Evolutionary conservation across 1,140 invertebrate species (phyloP), one percentile per base, ranked within the genome.

Genomic region (Drosophila kohkoa): DNA sequence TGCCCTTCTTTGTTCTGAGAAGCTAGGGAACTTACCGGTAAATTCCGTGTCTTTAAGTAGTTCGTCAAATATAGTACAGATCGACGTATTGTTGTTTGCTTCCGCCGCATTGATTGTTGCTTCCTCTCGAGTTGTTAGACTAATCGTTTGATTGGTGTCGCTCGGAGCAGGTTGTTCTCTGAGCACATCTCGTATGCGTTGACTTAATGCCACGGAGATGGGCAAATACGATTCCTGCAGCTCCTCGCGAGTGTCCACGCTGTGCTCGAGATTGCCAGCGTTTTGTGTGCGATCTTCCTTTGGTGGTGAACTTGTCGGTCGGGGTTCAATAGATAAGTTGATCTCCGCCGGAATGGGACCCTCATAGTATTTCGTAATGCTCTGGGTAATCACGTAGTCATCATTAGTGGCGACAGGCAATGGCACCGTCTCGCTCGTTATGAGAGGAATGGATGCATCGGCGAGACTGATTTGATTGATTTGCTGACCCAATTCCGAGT

Each of bases 401-500:
- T 15, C 20, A 7, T 49, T 76, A 43, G 20, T 10, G 1, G 11
- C 43, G 38, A 3, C n/a, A n/a, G 10, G 11, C 20, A 7, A 20
- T n/a, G 45, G 41, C 6, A 35, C 15, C 30, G 58, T 13, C 3
- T 49, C 25, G n/a, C 20, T 6, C 28, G 6, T 3, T 2, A n/a
- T 54, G 0, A 5, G 0, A 6, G 35, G 15, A 7, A 16, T 5
- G 0, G 48, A 2, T 0, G 15, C 10, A 13, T 35, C 46, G 8
- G 65, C 58, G 8, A 81, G 55, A 25, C 73, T 79, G 48, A 87
- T 83, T 28, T 71, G 45, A 13, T 72, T 57, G n/a, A 87, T 87
- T 52, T 68, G 48, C 46, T 87, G 35, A 1, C 58, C 66, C 54
- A 87, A 54, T 3, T 71, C 82, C 5, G 62, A 67, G 0, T 43